Base-by-base conservation (phyloP, 1,140 invertebrate species). In the Drosophila grimshawi region DNA sequence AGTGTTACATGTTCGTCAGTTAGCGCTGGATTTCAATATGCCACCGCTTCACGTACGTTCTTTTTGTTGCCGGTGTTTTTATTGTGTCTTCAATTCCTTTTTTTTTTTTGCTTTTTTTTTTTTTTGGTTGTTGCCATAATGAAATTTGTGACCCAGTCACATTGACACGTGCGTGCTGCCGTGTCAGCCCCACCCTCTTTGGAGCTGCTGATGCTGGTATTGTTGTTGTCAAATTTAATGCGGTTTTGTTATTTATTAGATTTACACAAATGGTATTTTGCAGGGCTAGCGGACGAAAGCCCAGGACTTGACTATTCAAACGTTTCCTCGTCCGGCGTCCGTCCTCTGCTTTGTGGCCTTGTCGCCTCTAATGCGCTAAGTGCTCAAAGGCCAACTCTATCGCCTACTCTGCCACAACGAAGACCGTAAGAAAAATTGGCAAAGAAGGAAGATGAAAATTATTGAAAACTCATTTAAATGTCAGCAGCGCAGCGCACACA, bases 381-480 rank as follows among this genome's bases (percentile, higher is more conserved):
- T 86, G 81, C 81, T 85, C 66, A 67, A 19, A 19, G 64, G 56
- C 65, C 78, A 80, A 68, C 82, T 86, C 65, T 78, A 86, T 86
- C 59, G 69, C 69, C 78, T 53, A 62, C 72, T 69, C 35, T 64
- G 48, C 41, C 30, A 19, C 66, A n/a, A 55, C 37, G 39, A 55
- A 52, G 8, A 11, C 49, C 32, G 10, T 30, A 11, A 45, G 8
- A 51, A 43, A 45, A 45, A 35, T 37, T 19, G 19, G 19, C 19
- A 19, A 1, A 19, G 19, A 19, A 19, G 19, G 19, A 19, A 48
- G 61, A 53, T 45, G 19, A 69, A 82, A 86, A 86, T 86, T 86
- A 86, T 86, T 86, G 83, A 82, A 86, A 86, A 86, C 82, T 86
- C 82, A 86, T 86, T 86, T 86, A 79, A 86, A 86, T 86, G 82